Evolutionary conservation across 2,888 invertebrate genomes (phyloP).

Genomic region (Limenitis camilla): DNA sequence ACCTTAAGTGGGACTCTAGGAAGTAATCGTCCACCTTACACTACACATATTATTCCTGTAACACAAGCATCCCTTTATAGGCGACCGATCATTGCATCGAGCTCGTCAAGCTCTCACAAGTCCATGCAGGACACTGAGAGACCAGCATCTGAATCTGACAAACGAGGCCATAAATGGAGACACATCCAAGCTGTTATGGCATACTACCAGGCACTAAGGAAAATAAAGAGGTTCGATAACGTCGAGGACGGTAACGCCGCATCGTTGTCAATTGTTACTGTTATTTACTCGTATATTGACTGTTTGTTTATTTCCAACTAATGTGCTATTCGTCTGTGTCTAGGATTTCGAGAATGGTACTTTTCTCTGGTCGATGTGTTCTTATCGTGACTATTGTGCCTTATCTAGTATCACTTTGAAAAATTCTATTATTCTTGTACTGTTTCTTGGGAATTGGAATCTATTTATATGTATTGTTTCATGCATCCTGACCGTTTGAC

Average conservation of each 20-base stretch:
- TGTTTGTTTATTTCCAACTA: conserved; percentile 64
- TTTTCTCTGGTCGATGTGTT: conserved; percentile 64
- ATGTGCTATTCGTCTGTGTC: conserved; percentile 57
- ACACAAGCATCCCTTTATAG: conserved; percentile 67
- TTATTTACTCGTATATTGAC: conserved; percentile 33
- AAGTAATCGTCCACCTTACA: conserved; percentile 17
- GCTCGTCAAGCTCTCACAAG: conserved; percentile 66
- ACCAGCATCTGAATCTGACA: conserved; percentile 60
- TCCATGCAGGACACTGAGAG: conserved; percentile 61
- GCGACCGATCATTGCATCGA: conserved; percentile 70
- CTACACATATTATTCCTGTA: conserved; percentile 36
- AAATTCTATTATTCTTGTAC: conserved; percentile 55
- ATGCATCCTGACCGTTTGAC: conserved; percentile 47
- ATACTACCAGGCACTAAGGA: conserved; percentile 90
- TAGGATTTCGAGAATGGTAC: conserved; percentile 68
- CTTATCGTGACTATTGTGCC: conserved; percentile 64
- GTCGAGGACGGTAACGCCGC: conserved; percentile 49
- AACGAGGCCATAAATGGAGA: conserved; percentile 84
- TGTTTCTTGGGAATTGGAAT: conserved; percentile 40
- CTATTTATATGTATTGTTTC: conserved; percentile 45
- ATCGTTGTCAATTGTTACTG: conserved; percentile 49
- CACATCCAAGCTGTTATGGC: conserved; percentile 92
- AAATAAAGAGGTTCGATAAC: conserved; percentile 88
- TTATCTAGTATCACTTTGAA: conserved; percentile 56
- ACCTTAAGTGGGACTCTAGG: conserved; percentile 9